Base-by-base conservation (phyloP, 2,888 invertebrate genomes). In the Ochlodes sylvanus region DNA sequence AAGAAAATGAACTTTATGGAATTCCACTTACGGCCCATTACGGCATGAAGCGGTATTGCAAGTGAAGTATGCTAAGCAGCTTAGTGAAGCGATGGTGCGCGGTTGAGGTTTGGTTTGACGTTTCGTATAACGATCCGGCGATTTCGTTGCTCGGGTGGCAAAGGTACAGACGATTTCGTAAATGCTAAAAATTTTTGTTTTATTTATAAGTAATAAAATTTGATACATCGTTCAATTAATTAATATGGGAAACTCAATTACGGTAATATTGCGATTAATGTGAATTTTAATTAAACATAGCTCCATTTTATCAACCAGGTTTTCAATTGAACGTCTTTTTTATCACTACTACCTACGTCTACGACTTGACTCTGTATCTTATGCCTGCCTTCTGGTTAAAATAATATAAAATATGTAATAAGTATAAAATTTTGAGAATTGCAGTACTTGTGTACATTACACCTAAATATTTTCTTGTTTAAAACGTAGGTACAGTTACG, bases 41-140 rank as follows among this genome's bases (percentile, higher is more conserved):
- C 79, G 57, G 75, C 69, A 70, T 77, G 71, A 64, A 70, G 63
- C 61, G 55, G 50, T 72, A 71, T 71, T 61, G 74, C 62, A 73
- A 75, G 75, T 78, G 77, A 85, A 84, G 85, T 82, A 89, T 84
- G 85, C 80, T 92, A 92, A 92, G 91, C 85, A 84, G 92, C 91
- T 92, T 92, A 92, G 79, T 79, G 83, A 83, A 82, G 82, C 82
- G 82, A 82, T 85, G 85, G 82, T 82, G 84, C 80, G 83, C 81
- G 80, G 83, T 88, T 84, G 85, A 87, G 82, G 84, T 87, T 82
- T 81, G 77, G 79, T 83, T 86, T 88, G 88, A 88, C 86, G 85
- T 84, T 83, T 86, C 79, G 77, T 84, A 84, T 87, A 88, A 89
- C 88, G 81, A 87, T 83, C 77, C 83, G 82, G 81, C 82, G 85